Base-by-base conservation (phyloP, 1,140 invertebrate species). In the Pygmarrhopalites habei region DNA sequence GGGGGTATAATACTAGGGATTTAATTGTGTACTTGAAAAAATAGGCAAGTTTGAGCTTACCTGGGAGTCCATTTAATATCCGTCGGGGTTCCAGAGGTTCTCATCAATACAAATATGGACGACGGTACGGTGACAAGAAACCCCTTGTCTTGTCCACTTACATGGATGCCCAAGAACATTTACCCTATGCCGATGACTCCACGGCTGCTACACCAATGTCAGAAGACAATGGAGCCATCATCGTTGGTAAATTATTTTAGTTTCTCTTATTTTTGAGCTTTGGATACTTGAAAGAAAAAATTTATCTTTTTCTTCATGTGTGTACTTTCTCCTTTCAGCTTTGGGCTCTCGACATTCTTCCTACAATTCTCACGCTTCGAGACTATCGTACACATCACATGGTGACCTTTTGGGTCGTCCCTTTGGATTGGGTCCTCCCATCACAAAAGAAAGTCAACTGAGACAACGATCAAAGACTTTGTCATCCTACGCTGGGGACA, bases 141-240 rank as follows among this genome's bases (percentile, higher is more conserved):
- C 93, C 94, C 2, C 80, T 97, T 61, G 92, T 97, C 46, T 80
- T 95, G 56, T 94, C 91, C 71, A 94, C 90, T 56, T 95, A 94
- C 79, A 81, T 95, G 73, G 94, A 97, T 76, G 92, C 92, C 60
- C 89, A 95, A 77, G 92, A 95, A 79, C 91, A 96, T 77, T 83
- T 98, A 72, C 95, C 95, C 17, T 98, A 93, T 77, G 94, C 93
- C 28, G 95, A 98, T 76, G 94, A 97, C 77, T 96, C 92, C 49
- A 93, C 93, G 73, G 95, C 94, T 53, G 94, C 96, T 2, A 98
- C 94, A 47, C 95, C 95, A 15, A 95, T 95, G 89, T 95, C 92
- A 56, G 95, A 97, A 79, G 93, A 97, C 76, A 95, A 94, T 76
- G 91, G 92, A 69, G 90, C 90, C 69, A 93, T 94, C 76, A 88